phyloP scores from a whole-genome alignment of 2,888 invertebrate species.

The Cotesia congregata region DNA sequence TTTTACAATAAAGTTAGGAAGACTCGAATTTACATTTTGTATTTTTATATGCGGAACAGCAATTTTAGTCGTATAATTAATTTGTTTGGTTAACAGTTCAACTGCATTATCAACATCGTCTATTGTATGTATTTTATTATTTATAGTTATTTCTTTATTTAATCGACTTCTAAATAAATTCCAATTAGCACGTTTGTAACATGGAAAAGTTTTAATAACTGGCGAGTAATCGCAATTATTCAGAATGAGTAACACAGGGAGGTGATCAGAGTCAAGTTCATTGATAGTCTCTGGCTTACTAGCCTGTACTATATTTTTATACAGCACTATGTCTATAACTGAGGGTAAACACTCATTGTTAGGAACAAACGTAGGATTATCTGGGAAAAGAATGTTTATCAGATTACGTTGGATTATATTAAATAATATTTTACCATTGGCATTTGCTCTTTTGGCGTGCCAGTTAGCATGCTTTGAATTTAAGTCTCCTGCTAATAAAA shows the following conservation, averaged over 20 bases:
- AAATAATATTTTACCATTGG: conserved; percentile 19
- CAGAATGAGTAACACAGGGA: background rate
- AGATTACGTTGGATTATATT: background rate
- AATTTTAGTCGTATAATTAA: too few relatives aligned
- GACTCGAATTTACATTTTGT: too few relatives aligned
- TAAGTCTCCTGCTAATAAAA: too few relatives aligned
- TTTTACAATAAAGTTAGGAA: too few relatives aligned
- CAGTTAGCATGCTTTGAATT: too few relatives aligned
- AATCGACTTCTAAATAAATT: conserved; percentile 20
- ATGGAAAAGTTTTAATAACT: background rate
- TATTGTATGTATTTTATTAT: too few relatives aligned
- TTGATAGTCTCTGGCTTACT: background rate
- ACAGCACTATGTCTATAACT: background rate
- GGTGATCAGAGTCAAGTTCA: conserved; percentile 4
- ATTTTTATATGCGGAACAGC: too few relatives aligned
- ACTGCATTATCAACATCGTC: too few relatives aligned
- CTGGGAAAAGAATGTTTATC: too few relatives aligned
- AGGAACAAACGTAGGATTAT: background rate
- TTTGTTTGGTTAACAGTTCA: too few relatives aligned
- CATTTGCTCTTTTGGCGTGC: conserved; percentile 37
- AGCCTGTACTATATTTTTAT: background rate
- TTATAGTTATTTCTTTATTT: too few relatives aligned
- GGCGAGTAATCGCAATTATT: background rate
- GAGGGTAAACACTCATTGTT: background rate
- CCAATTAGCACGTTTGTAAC: conserved; percentile 40